phyloP scores from a whole-genome alignment of 1,140 invertebrate species.

The Papilio aristodemus region DNA sequence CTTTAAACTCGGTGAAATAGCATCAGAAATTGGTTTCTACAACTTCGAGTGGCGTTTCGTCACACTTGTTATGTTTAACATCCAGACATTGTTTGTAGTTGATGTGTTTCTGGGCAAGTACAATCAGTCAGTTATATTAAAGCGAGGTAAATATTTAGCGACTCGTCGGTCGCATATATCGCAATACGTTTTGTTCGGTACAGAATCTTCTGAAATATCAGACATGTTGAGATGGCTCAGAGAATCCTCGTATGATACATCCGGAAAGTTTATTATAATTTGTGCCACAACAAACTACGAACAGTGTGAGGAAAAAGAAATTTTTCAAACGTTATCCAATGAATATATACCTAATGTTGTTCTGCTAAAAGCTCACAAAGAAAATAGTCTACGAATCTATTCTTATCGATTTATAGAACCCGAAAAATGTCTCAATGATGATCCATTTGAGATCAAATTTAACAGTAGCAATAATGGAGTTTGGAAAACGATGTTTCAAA shows the following conservation, averaged over 20 bases:
- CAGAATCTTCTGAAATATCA: conserved; percentile 48
- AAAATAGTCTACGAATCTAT: conserved; percentile 37
- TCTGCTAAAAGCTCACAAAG: conserved; percentile 43
- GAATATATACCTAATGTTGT: conserved; percentile 49
- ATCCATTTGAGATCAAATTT: conserved; percentile 22
- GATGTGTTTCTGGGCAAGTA: conserved; percentile 52
- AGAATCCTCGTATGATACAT: conserved; percentile 47
- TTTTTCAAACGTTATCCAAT: conserved; percentile 47
- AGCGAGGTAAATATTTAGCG: conserved; percentile 46
- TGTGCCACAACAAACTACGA: conserved; percentile 42
- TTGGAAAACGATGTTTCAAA: conserved; percentile 48
- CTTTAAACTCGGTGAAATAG: conserved; percentile 44
- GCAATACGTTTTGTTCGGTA: conserved; percentile 57
- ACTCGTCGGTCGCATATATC: conserved; percentile 35
- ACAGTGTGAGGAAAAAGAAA: conserved; percentile 48
- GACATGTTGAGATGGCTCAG: conserved; percentile 48
- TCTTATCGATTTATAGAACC: conserved; percentile 48
- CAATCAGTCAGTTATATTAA: conserved; percentile 48
- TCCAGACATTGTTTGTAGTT: conserved; percentile 40
- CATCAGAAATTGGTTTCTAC: conserved; percentile 54
- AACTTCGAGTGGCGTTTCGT: conserved; percentile 64
- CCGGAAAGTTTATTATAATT: conserved; percentile 55
- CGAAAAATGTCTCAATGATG: conserved; percentile 47
- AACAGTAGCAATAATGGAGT: conserved; percentile 5
- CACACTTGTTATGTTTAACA: conserved; percentile 50